A percentile compares a stretch with the other conserved stretches of the same genome.
Evolutionary conservation across 1,140 invertebrate species (phyloP).

Genomic region (Drosophila guanche): DNA sequence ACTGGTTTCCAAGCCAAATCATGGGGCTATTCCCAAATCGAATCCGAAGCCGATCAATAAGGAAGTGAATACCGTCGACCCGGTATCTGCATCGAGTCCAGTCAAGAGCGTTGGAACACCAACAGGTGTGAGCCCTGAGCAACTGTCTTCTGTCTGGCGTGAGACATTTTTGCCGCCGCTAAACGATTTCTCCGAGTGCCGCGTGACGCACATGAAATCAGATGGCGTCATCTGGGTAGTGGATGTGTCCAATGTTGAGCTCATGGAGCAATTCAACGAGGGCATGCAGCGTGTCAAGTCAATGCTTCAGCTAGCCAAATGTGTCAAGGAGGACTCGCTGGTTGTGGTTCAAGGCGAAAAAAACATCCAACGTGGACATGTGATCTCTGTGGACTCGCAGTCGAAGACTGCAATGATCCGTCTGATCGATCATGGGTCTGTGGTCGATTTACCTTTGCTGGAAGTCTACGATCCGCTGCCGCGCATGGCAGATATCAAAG

Average conservation of each 20-base stretch:
- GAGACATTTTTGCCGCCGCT: constrained; percentile 1
- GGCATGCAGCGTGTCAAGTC: constrained; percentile 11
- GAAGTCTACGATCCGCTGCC: constrained; percentile 26
- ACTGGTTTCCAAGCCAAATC: too few species aligned
- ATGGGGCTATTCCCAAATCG: too few species aligned
- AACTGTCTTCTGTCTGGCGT: constrained; percentile 28
- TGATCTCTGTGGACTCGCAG: constrained; percentile 3
- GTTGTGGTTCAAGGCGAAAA: constrained; percentile 13
- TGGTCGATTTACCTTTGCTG: background rate
- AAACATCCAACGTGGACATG: constrained; percentile 27
- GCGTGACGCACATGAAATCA: constrained; percentile 34
- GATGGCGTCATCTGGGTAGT: constrained; percentile 56
- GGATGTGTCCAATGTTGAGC: constrained; percentile 12
- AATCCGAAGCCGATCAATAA: too few species aligned
- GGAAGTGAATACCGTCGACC: too few species aligned
- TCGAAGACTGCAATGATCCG: constrained; percentile 18
- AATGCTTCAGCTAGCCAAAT: constrained; percentile 4
- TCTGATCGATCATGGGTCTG: constrained; percentile 46
- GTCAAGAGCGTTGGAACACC: too few species aligned
- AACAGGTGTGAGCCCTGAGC: too few species aligned
- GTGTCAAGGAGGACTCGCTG: constrained; percentile 19
- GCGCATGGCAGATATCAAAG: constrained; percentile 37
- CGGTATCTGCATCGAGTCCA: too few species aligned
- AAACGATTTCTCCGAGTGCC: constrained; percentile 46
- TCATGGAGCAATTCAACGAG: constrained; percentile 25